Evolutionary conservation across 2,797 vertebrate species (phyloP).

Genomic region (Potorous gilbertii): DNA sequence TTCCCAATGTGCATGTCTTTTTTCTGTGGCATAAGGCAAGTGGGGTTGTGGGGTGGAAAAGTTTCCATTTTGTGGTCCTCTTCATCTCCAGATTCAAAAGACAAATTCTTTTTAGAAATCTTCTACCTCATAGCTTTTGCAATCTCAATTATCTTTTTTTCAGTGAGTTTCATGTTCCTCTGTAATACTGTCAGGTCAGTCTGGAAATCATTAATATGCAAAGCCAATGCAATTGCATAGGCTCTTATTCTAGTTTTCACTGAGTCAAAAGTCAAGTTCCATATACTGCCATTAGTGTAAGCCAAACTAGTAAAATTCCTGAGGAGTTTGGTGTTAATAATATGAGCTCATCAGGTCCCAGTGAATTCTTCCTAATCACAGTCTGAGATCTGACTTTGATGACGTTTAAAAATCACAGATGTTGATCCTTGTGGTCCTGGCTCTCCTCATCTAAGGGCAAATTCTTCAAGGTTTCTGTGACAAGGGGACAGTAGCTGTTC

Average conservation of each 20-base stretch:
- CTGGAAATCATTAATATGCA: slow-evolving; percentile 92
- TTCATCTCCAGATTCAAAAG: slow-evolving; percentile 39
- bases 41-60: slow-evolving; percentile 89
- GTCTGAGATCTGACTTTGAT: too few species aligned
- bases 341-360: slow-evolving; percentile 89
- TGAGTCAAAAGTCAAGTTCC: slow-evolving; percentile 89
- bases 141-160: slow-evolving; percentile 91
- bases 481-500: slow-evolving; percentile 69
- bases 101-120: slow-evolving; percentile 83
- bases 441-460: too few species aligned
- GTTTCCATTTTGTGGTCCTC: slow-evolving; percentile 87
- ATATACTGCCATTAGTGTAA: slow-evolving; percentile 90
- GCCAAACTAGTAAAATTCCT: slow-evolving; percentile 90
- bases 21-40: neutral
- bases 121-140: slow-evolving; percentile 93
- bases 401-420: too few species aligned
- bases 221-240: slow-evolving; percentile 89
- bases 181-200: slow-evolving; percentile 92
- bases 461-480: too few species aligned
- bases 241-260: slow-evolving; percentile 92
- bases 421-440: too few species aligned
- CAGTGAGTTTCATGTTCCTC: slow-evolving; percentile 90
- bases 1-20: neutral
- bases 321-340: slow-evolving; percentile 89
- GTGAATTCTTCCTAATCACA: slow-evolving; percentile 64